Evolutionary conservation across 2,888 invertebrate genomes (phyloP).

Genomic region (Auanema freiburgensis): DNA sequence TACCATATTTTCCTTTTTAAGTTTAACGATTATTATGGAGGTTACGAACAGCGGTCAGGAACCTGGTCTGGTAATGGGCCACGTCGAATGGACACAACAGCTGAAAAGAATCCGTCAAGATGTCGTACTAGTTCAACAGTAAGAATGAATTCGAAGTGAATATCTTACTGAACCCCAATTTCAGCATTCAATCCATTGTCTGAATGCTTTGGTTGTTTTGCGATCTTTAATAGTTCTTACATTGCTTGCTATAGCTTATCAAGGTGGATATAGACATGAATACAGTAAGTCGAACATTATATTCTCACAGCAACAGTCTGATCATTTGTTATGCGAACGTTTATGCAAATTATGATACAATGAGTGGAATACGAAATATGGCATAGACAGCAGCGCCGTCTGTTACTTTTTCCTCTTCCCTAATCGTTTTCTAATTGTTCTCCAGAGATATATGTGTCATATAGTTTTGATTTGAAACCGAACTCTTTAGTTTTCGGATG

Average conservation of each 20-base stretch:
- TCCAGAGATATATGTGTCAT: too few relatives aligned
- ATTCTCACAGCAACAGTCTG: too few relatives aligned
- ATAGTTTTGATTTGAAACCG: too few relatives aligned
- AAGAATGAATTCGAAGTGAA: background rate
- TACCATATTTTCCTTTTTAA: constrained; percentile 11
- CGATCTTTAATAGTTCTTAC: background rate
- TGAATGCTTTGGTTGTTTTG: background rate
- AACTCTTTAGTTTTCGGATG: too few relatives aligned
- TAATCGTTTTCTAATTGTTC: too few relatives aligned
- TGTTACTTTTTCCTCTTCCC: too few relatives aligned
- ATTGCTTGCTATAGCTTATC: constrained; percentile 1
- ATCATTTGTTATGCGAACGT: too few relatives aligned
- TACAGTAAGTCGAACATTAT: background rate
- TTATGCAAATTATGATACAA: too few relatives aligned
- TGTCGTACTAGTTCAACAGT: constrained; percentile 9
- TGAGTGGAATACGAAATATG: too few relatives aligned
- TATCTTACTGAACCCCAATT: background rate
- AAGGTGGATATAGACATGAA: constrained; percentile 8
- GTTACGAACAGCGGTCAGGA: constrained; percentile 24
- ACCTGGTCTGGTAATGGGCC: constrained; percentile 12
- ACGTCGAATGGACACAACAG: constrained; percentile 11
- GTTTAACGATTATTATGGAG: constrained; percentile 39
- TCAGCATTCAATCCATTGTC: constrained; percentile 7
- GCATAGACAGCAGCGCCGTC: too few relatives aligned
- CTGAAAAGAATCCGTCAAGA: constrained; percentile 7